Evolutionary conservation across 64 coral and sea anemone species (phyloP), one percentile per base, ranked within the genome.

Genomic region (Montipora efflorescens): DNA sequence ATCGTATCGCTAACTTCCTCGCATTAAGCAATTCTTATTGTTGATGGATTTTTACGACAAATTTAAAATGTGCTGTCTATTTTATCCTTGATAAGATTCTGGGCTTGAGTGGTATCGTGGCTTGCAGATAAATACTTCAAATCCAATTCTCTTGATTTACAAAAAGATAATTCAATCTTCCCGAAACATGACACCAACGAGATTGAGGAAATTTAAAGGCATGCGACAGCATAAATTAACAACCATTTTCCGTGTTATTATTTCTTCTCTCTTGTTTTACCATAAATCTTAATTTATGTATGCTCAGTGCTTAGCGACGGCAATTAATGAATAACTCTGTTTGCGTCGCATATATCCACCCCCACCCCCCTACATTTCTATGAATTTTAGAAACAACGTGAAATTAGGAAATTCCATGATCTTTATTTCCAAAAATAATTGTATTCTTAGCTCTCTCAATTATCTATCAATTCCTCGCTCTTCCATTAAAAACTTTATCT

Each of bases 401-500:
- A 78, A 25, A 74, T 28, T 74, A 4, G 7, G n/a, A 74, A 7
- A 74, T 25, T 18, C 11, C 18, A 73, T 73, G 22, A 23, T 22
- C 10, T 25, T 28, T 57, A 6, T 57, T 57, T 57, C 53, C 53
- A 57, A 8, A 74, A 8, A 47, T 76, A 0, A 15, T 16, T 76
- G 45, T 76, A 76, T 12, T 47, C 14, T 64, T 15, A 11, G 36
- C 43, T 4, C 12, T 76, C 74, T 8, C 71, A 23, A 21, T 28
- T 74, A 21, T 52, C 43, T 57, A 82, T 82, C 47, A 96, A 78
- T 90, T 87, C 64, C 51, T 76, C 19, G 79, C 69, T 81, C 80
- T 91, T 91, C 92, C 81, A 81, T 49, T 87, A 45, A 87, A 85
- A 48, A 48, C 44, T 59, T 85, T 79, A 90, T 90, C 88, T 85